Base-by-base conservation (phyloP, 2,797 vertebrate genomes). In the Anas flavirostris region DNA sequence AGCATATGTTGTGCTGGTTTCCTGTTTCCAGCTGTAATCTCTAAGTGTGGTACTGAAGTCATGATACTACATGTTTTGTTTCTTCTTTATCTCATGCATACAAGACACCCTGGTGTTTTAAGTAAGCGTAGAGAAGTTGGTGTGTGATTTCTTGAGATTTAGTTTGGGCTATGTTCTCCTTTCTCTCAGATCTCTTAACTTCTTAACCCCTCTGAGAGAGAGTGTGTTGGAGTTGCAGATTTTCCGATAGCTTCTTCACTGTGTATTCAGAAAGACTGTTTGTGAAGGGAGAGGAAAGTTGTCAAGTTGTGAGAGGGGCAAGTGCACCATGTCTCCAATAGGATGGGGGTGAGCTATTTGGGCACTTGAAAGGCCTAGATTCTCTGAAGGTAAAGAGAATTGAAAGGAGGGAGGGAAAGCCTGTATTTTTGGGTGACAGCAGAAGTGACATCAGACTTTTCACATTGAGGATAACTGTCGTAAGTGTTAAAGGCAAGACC, bases 251-350 rank as follows among this genome's bases (percentile, higher is more conserved):
- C 25, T 76, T 60, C 64, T 86, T 66, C 11, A 18, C 16, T 35
- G 29, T n/a, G 15, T 44, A 3, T 82, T 82, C 52, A 62, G 68
- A 60, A 64, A 68, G 60, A 31, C 33, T 41, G 4, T 22, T 46
- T 37, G 29, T 46, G 16, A 78, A 50, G 26, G 43, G 55, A 18
- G 5, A 23, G 17, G 8, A 28, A 21, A n/a, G 17, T 11, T 64
- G 4, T 14, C 15, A 7, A 77, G 28, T 13, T 63, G 0, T 0
- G 31, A 13, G 37, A 44, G 7, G 19, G 10, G 8, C 5, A 35
- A 18, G 35, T 29, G 25, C 11, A 7, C 13, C 10, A 8, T 7
- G 56, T 33, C 37, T 72, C 52, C 21, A 10, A 12, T 56, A 12
- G 29, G 18, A 26, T 5, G 4, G 4, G 9, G 1, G 12, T 7